Evolutionary conservation across 2,888 invertebrate genomes (phyloP), one percentile per base, ranked within the genome.

Genomic region (Crepidodera aurea): DNA sequence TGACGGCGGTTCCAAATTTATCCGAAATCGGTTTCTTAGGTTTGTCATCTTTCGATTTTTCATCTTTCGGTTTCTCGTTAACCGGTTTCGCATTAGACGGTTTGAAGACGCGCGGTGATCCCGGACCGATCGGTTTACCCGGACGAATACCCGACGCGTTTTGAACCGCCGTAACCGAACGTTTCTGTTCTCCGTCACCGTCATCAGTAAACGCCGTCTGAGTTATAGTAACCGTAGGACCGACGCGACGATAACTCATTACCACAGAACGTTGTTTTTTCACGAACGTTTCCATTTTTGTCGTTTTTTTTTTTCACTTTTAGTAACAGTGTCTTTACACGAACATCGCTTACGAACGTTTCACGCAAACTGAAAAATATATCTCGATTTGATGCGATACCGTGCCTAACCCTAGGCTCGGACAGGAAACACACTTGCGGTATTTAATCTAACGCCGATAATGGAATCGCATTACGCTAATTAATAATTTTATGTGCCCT

Each of bases 361-460:
- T 19, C 42, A 15, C 56, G 53, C 50, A 57, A 60, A 67, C 67
- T 67, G 56, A 62, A 62, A 64, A 25, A 39, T 12, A 51, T 37
- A 39, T 46, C 37, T 29, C 44, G 42, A 58, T 62, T 42, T 44
- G 55, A 61, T 61, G 27, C 40, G 32, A 48, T 51, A 27, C 27
- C 54, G 32, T 44, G 54, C 56, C 53, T 56, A 44, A 60, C 51
- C 60, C 60, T 51, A 4, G 40, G 10, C 27, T 8, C 7, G 44
- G 48, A 64, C 42, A 44, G 64, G 64, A 64, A 60, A 64, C 59
- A 32, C 56, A 58, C 39, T 56, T 60, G 64, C 53, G 60, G 60
- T 64, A 57, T 60, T 60, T 60, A 57, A 60, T 60, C 60, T 60
- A 48, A 10, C 40, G 39, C 22, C 40, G 64, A 64, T 64, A 64